Evolutionary conservation across 2,113 vertebrate genomes (phyloP), one percentile per base, ranked within the genome.

Genomic region (Trochalopteron elliotii): DNA sequence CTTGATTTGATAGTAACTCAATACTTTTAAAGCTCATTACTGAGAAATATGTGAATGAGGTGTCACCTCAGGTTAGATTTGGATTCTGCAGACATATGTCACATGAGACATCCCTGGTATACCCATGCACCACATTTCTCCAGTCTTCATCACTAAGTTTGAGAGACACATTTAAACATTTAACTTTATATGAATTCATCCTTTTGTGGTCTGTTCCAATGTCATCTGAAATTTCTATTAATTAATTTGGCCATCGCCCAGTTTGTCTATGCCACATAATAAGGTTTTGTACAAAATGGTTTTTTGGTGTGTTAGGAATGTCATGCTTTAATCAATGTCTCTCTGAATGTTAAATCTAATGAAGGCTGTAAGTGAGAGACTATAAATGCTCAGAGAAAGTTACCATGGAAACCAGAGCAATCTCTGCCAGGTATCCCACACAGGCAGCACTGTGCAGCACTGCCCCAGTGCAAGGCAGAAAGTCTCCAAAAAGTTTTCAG

Each of bases 291-390:
- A 95, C 86, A 96, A 97, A 98, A 97, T 49, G 75, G 89, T 96
- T 98, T 98, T 97, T 97, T 7, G 3, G 64, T 90, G 87, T 67
- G 64, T 95, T 97, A 87, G 93, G 96, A 97, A 97, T 97, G 96
- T 97, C 97, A 96, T 96, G 95, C 98, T 98, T 97, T 98, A 98
- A 98, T 98, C 97, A 98, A 95, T 97, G 97, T 96, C 97, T 98
- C 95, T 97, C 96, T 97, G 95, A 97, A 95, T 63, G 76, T 95
- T 97, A 96, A 56, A 94, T 96, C 95, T 97, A 97, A 97, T 97
- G 97, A 97, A 97, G 94, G 93, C 97, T 97, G 96, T 89, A 96
- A 97, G 95, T 93, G 81, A 97, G 96, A 96, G 89, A 93, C 97
- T 97, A 97, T 97, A 97, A 97, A 97, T 93, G 96, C 59, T 39